Evolutionary conservation across 1,140 invertebrate genomes (phyloP).

Genomic region (Drosophila rhopaloa): DNA sequence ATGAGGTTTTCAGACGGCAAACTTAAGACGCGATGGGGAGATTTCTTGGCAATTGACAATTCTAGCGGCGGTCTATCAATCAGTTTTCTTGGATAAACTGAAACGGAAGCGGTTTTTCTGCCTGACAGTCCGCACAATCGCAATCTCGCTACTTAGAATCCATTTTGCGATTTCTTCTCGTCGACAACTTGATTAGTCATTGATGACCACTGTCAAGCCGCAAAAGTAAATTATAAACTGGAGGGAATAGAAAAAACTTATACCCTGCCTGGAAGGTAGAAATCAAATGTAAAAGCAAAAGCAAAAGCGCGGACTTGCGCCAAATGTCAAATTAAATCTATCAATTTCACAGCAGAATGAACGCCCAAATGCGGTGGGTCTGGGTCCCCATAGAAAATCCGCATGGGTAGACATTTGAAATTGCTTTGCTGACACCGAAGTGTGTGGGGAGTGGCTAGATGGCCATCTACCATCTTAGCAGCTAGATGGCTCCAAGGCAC

Average conservation of each 20-base stretch:
- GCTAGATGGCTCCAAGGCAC: constrained; percentile 47
- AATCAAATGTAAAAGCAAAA: constrained; percentile 22
- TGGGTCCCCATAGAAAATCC: constrained; percentile 17
- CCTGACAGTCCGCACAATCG: constrained; percentile 62
- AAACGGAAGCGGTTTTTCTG: constrained; percentile 79
- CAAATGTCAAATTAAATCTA: constrained; percentile 71
- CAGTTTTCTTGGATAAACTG: constrained; percentile 75
- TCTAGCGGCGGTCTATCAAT: constrained; percentile 50
- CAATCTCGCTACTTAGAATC: constrained; percentile 60
- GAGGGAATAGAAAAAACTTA: constrained; percentile 33
- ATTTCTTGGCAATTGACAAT: constrained; percentile 43
- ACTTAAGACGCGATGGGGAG: constrained; percentile 10
- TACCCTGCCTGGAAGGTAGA: constrained; percentile 6
- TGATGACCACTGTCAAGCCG: constrained; percentile 70
- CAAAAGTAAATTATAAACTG: constrained; percentile 72
- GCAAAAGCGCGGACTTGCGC: constrained; percentile 19
- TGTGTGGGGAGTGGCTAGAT: constrained; percentile 48
- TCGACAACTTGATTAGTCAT: constrained; percentile 68
- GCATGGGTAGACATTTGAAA: constrained; percentile 66
- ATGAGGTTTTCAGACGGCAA: constrained; percentile 27
- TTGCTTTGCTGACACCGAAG: constrained; percentile 74
- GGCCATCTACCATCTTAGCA: neutral
- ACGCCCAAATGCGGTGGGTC: constrained; percentile 72
- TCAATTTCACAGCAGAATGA: constrained; percentile 75
- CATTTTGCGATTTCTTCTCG: constrained; percentile 72